These are phyloP conservation scores for Recurvirostra avosetta DNA, from an alignment of 2,113 vertebrate genomes.

Conservation along the genomic window DNA sequence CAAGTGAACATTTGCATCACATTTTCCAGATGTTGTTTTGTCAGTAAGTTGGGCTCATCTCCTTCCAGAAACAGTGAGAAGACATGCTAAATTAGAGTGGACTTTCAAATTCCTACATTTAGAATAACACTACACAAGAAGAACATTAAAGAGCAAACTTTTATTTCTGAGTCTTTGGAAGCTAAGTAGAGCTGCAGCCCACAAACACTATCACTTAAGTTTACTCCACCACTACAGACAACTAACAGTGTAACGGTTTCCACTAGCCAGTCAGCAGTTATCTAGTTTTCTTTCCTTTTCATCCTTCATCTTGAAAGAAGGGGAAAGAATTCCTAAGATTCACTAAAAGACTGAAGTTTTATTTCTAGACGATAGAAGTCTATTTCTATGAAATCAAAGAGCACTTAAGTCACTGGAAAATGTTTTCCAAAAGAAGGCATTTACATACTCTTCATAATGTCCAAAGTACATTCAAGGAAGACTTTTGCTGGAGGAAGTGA, in stretches of 20 bases:
- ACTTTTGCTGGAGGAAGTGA: background rate
- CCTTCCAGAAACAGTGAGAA: background rate
- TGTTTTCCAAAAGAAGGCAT: background rate
- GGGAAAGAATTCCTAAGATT: background rate
- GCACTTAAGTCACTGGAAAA: background rate
- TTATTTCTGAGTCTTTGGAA: background rate
- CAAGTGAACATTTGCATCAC: background rate
- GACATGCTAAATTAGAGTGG: background rate
- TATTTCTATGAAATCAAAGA: background rate
- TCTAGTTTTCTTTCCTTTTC: background rate
- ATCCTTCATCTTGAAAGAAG: background rate
- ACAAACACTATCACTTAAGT: background rate
- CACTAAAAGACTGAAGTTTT: background rate
- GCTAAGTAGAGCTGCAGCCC: background rate
- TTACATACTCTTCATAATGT: background rate
- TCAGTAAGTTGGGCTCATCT: background rate
- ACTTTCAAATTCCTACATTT: background rate
- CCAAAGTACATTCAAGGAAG: background rate
- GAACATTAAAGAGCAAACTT: background rate
- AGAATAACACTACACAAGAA: background rate
- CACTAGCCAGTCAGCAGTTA: background rate
- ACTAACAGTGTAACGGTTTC: background rate
- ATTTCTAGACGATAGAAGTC: background rate
- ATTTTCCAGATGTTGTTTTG: background rate
- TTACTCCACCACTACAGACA: background rate